Evolutionary conservation across 2,888 invertebrate species (phyloP), one percentile per base, ranked within the genome.

Genomic region (Chrysotoxum bicinctum): DNA sequence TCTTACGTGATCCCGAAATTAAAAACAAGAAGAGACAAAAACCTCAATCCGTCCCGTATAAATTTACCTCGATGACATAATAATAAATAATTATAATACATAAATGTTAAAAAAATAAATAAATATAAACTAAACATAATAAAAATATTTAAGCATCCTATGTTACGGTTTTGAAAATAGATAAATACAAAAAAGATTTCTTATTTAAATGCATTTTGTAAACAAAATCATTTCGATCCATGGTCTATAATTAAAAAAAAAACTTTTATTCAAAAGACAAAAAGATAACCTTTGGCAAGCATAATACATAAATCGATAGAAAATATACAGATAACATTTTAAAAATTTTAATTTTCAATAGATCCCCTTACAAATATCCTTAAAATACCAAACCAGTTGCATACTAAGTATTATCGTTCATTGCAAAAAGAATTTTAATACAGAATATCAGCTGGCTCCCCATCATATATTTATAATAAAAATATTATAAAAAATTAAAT

Each of bases 331-430:
- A 81, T 74, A 81, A 81, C 69, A 56, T n/a, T 77, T 75, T 9
- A 7, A 62, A 56, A 68, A 70, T 72, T 85, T 79, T 87, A 30
- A 79, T 87, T 88, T 88, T 87, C 87, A 88, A 88, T 88, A 88
- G 88, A 83, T 64, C 79, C 87, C 88, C 73, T 37, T 70, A 74
- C 68, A 70, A 84, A 74, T 74, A 79, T 85, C 87, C 87, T 75
- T 69, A 16, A 85, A 88, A 86, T 69, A 76, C 88, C 87, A 88
- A 88, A 88, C 88, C 88, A 87, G 73, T 66, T 78, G 56, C 21
- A 64, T 16, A 50, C 9, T 14, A 4, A 35, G 48, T 54, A 62
- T 45, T 79, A 68, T 72, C 56, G 58, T 72, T 77, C 70, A 14
- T 14, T 16, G 4, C 43, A 54, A 26, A 4, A 12, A 16, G 52